These are phyloP conservation scores for Crypturellus tataupa DNA, from an alignment of 2,797 vertebrate genomes.

Conservation along the genomic window DNA sequence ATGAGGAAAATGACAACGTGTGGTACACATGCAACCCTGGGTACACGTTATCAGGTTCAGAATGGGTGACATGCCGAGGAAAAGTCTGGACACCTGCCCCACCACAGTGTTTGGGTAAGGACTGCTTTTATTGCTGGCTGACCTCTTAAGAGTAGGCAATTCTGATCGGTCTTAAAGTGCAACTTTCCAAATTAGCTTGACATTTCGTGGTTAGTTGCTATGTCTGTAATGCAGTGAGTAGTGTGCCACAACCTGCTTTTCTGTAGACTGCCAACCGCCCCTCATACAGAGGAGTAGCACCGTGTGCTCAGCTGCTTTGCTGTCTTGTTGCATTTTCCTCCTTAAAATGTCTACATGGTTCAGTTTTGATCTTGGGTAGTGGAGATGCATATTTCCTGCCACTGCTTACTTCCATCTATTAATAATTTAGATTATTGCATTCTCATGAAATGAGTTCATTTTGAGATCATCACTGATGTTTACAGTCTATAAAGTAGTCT, in stretches of 20 bases:
- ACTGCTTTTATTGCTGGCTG: neutral
- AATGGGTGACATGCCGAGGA: neutral
- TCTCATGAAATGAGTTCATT: neutral
- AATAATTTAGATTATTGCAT: neutral
- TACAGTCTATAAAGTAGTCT: neutral
- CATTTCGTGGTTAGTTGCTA: neutral
- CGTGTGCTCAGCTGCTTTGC: neutral
- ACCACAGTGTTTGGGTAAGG: conserved; percentile 14
- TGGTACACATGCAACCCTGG: neutral
- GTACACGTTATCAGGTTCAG: neutral
- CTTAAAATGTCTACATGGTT: neutral
- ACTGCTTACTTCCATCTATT: neutral
- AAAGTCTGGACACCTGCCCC: neutral
- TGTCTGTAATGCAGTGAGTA: neutral
- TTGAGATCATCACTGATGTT: neutral
- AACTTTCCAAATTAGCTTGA: neutral
- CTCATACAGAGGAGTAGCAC: neutral
- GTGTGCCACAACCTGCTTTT: neutral
- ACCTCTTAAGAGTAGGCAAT: neutral
- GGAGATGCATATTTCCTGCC: neutral
- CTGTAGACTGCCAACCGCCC: neutral
- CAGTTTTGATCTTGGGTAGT: neutral
- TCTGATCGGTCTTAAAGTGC: neutral
- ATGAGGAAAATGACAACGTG: neutral
- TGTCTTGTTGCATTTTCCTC: neutral